Percentiles rank a stretch among this genome's conserved stretches.
phyloP scores from a whole-genome alignment of 2,888 invertebrate species.

The Idaea dimidiata region DNA sequence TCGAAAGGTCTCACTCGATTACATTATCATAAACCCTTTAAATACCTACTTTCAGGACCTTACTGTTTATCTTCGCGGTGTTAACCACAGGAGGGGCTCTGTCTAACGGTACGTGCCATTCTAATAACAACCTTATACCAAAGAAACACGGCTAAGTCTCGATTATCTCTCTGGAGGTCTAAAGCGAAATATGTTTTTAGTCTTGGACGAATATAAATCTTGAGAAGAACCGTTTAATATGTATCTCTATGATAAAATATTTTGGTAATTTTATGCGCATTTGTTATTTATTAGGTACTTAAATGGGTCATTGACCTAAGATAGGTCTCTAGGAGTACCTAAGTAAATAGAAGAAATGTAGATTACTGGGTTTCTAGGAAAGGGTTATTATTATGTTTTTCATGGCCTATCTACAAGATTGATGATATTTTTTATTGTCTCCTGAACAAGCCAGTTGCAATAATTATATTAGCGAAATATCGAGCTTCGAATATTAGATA shows the following conservation, averaged over 20 bases:
- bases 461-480: no score
- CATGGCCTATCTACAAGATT: no score
- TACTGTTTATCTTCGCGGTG: background rate
- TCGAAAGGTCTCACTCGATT: background rate
- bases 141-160: background rate
- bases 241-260: background rate
- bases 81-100: background rate
- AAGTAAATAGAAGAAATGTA: no score
- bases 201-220: background rate
- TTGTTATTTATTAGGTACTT: background rate
- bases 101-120: background rate
- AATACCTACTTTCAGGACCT: background rate
- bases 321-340: no score
- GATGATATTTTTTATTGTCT: no score
- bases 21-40: background rate
- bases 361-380: no score
- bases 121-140: background rate
- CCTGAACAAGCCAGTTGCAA: no score
- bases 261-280: background rate
- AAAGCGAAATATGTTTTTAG: background rate
- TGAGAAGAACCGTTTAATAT: background rate
- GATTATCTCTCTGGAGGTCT: background rate
- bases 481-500: no score
- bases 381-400: no score
- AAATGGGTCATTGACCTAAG: background rate